Percentiles rank a stretch among this genome's conserved stretches.
Evolutionary conservation across 2,113 vertebrate species (phyloP).

Genomic region (Antechinus flavipes): DNA sequence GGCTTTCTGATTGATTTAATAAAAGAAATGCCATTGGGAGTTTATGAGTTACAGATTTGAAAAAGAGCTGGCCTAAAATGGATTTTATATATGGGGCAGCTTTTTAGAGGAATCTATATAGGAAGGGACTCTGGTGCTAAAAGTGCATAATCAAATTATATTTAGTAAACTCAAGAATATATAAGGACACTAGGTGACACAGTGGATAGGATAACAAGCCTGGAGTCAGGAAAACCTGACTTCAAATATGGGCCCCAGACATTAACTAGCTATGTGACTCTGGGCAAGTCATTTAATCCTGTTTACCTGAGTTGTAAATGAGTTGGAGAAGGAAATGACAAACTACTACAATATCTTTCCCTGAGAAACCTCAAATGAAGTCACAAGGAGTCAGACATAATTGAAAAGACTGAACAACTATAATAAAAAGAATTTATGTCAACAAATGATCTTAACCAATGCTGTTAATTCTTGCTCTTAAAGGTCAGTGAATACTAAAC

Average conservation of each 20-base stretch:
- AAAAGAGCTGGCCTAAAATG: background rate
- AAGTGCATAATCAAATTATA: background rate
- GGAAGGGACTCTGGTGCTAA: background rate
- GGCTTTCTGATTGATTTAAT: background rate
- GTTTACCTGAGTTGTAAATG: too few species aligned
- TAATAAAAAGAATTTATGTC: background rate
- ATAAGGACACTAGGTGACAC: background rate
- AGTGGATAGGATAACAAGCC: too few species aligned
- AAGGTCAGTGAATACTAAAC: background rate
- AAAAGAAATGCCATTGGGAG: background rate
- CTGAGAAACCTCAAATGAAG: too few species aligned
- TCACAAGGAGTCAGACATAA: too few species aligned
- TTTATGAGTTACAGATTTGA: background rate
- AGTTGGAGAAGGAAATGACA: too few species aligned
- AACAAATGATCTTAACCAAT: background rate
- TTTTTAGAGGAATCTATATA: background rate
- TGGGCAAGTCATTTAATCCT: too few species aligned
- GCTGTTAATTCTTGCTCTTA: conserved; percentile 17
- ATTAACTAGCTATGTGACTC: too few species aligned
- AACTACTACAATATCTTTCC: too few species aligned
- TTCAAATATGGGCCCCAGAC: too few species aligned
- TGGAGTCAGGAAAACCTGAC: too few species aligned
- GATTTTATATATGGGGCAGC: background rate
- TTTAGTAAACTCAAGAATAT: background rate
- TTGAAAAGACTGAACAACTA: too few species aligned